Base-by-base conservation (phyloP, 2,888 invertebrate species). In the Phalangium opilio region DNA sequence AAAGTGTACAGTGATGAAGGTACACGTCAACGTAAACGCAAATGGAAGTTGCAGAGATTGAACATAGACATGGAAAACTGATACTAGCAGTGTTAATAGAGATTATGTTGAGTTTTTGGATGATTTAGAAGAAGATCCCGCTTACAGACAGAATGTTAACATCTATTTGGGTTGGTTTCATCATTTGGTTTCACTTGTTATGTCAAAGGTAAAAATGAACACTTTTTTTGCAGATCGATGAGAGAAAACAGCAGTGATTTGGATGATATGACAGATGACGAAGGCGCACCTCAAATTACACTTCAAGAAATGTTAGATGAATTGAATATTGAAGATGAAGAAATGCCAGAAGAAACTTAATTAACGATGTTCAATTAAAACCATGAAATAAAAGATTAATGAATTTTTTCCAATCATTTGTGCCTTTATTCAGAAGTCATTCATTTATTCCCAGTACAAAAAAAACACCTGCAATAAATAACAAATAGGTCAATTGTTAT, bases 101-200 rank as follows among this genome's bases (percentile, higher is more conserved):
- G 93, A 95, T 60, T 95, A 86, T 68, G 79, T 82, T 59, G 93
- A 93, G 58, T 98, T 98, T 71, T 71, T 96, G 67, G 90, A 96
- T 59, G 98, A 98, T 63, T 70, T 98, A 54, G 98, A 98, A 67
- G 96, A 98, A 67, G 93, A 98, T 67, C 79, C 80, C 3, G 76
- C 78, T 12, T 75, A 86, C 61, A 75, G 98, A 47, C 83, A 87
- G 63, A 83, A 90, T 63, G 77, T 98, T 43, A 95, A 95, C 64
- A 93, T 98, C 54, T 98, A 87, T 69, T 47, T 46, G 41, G 49
- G 53, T 50, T 49, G 19, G 40, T 36, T 18, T 12, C 7, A 2
- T 45, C 18, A 44, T 19, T 19, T 41, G 14, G 14, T n/a, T n/a
- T n/a, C n/a, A n/a, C n/a, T n/a, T n/a, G n/a, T n/a, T n/a, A n/a